A percentile compares a stretch with the other conserved stretches of the same genome.
Conservation (phyloP, 1,140 invertebrate species). For the Papilio polyxenes region DNA sequence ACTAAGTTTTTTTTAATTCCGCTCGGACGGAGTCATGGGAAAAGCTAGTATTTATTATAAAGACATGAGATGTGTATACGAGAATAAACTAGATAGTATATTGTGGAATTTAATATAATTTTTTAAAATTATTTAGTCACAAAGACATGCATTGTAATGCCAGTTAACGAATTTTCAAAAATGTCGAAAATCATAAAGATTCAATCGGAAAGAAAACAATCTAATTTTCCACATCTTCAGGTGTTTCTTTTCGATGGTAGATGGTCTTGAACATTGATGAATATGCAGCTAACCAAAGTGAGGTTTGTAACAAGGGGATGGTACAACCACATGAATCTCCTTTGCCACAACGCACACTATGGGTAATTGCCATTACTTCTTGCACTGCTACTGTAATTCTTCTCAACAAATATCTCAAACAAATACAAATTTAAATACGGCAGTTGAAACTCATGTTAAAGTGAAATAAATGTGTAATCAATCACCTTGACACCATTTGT, state of each 20-base stretch:
- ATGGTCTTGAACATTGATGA: conserved; percentile 42
- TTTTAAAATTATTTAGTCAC: too few species aligned
- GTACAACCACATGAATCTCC: conserved; percentile 80
- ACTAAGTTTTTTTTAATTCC: too few species aligned
- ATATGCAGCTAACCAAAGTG: conserved; percentile 78
- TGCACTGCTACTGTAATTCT: not conserved
- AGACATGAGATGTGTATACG: too few species aligned
- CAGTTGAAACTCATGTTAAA: too few species aligned
- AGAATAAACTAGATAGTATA: too few species aligned
- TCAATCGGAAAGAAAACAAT: not conserved
- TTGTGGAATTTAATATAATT: too few species aligned
- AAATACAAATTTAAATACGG: not conserved
- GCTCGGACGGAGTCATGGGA: too few species aligned
- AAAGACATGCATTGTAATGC: too few species aligned
- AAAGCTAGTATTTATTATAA: too few species aligned
- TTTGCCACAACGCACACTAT: conserved; percentile 83
- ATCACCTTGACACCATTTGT: conserved; percentile 99
- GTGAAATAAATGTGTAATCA: not conserved
- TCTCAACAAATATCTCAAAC: not conserved
- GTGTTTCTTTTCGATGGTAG: not conserved
- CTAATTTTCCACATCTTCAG: not conserved
- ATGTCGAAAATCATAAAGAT: too few species aligned
- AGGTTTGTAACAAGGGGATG: conserved; percentile 86
- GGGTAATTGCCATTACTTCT: conserved; percentile 62
- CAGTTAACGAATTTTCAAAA: too few species aligned